Percentiles rank a stretch among this genome's conserved stretches.
Conservation (phyloP, 2,888 invertebrate species). For the Cartodere bifasciata region DNA sequence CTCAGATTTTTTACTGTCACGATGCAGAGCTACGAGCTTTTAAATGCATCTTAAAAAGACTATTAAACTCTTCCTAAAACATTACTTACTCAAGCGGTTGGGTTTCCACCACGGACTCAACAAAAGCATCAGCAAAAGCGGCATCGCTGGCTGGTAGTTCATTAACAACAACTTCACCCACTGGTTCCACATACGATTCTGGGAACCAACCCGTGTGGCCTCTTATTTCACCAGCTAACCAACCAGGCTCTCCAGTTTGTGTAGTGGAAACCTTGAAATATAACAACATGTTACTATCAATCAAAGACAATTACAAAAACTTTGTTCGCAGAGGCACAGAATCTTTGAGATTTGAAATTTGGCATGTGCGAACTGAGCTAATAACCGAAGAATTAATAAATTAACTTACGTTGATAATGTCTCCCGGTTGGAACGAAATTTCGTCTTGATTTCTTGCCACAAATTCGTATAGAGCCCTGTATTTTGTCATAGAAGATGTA, state of each 20-base stretch:
- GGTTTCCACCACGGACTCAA: no score
- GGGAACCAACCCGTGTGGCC: constrained; percentile 95
- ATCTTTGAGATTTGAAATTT: no score
- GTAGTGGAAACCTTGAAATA: constrained; percentile 48
- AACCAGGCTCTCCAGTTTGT: constrained; percentile 91
- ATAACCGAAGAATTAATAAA: no score
- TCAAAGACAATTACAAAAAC: constrained; percentile 6
- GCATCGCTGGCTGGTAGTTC: constrained; percentile 31
- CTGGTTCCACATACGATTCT: constrained; percentile 82
- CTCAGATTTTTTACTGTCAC: no score
- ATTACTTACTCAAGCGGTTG: constrained; percentile 41
- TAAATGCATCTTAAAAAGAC: no score
- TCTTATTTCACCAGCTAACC: constrained; percentile 84
- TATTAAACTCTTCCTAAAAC: no score
- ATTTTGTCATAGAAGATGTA: constrained; percentile 48
- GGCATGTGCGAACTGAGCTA: no score
- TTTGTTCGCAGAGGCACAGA: no score
- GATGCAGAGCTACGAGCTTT: no score
- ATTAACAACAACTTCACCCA: constrained; percentile 38
- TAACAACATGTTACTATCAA: constrained; percentile 14
- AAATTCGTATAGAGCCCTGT: constrained; percentile 89
- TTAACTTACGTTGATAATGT: constrained; percentile 76
- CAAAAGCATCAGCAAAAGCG: constrained; percentile 17
- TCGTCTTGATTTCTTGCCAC: constrained; percentile 86
- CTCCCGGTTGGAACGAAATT: constrained; percentile 85